phyloP scores from a whole-genome alignment of 2,888 invertebrate species.

The Temnothorax ravouxi region DNA sequence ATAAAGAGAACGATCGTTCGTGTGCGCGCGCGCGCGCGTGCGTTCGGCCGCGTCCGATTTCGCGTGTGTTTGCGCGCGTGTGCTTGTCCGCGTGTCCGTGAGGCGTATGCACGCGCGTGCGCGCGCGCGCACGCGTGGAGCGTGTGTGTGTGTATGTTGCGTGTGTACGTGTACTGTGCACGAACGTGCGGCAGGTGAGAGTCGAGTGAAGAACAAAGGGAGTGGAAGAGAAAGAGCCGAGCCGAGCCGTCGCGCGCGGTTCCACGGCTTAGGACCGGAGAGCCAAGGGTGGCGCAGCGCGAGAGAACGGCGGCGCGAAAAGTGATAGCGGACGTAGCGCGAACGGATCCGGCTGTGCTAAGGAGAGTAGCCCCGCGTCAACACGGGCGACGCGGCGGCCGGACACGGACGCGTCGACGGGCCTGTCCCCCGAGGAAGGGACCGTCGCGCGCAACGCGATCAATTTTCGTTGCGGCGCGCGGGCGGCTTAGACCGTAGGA shows the following conservation, averaged over 20 bases:
- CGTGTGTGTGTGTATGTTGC: not conserved
- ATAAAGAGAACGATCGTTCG: constrained; percentile 42
- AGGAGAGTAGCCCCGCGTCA: constrained; percentile 50
- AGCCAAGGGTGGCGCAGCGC: constrained; percentile 63
- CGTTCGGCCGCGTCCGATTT: not conserved
- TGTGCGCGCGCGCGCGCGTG: constrained; percentile 42
- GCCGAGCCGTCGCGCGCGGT: constrained; percentile 54
- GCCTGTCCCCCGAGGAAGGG: constrained; percentile 74
- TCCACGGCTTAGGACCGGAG: constrained; percentile 56
- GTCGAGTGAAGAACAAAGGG: constrained; percentile 62
- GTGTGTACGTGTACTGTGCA: constrained; percentile 65
- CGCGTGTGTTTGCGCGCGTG: not conserved
- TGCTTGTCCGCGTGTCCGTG: constrained; percentile 32
- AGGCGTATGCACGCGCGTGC: constrained; percentile 33
- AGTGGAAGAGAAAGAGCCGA: constrained; percentile 73
- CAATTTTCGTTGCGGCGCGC: constrained; percentile 78
- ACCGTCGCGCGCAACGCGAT: constrained; percentile 79
- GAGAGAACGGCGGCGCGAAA: constrained; percentile 56
- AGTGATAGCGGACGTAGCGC: constrained; percentile 8
- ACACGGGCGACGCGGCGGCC: constrained; percentile 55
- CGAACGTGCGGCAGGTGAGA: constrained; percentile 69
- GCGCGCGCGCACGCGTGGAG: constrained; percentile 18
- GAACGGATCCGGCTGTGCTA: constrained; percentile 2
- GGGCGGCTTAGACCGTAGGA: constrained; percentile 66
- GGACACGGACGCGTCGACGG: constrained; percentile 70